These are phyloP conservation scores for Styela plicata DNA, from an alignment of 23 tunicate genomes.

Conservation along the genomic window DNA sequence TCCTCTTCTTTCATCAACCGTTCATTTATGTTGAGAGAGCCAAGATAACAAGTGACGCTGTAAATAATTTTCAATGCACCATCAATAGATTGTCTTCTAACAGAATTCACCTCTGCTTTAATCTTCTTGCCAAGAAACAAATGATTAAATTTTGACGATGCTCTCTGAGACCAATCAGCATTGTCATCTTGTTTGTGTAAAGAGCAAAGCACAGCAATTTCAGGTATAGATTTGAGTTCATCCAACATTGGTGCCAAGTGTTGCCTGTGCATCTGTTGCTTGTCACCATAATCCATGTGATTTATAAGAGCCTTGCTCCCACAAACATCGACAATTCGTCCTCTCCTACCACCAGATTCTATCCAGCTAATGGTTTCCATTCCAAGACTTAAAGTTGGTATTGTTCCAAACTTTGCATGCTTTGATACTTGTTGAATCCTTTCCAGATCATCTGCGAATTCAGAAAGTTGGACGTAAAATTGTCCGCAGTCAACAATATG, in stretches of 20 bases:
- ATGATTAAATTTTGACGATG: background rate
- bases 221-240: background rate
- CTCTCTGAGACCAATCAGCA: background rate
- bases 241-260: background rate
- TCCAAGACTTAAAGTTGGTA: background rate
- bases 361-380: background rate
- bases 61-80: background rate
- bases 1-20: background rate
- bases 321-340: background rate
- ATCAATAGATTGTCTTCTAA: background rate
- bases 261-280: background rate
- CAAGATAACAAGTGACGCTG: background rate
- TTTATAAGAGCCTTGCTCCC: background rate
- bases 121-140: background rate
- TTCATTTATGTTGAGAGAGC: background rate
- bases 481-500: background rate
- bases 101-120: background rate
- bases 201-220: background rate
- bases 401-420: background rate
- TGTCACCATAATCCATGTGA: slow-evolving; percentile 1
- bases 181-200: background rate
- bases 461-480: background rate
- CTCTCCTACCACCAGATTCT: background rate
- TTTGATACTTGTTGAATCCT: background rate
- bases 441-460: background rate